Conservation (phyloP, 2,888 invertebrate genomes). For the Argyresthia albistria region DNA sequence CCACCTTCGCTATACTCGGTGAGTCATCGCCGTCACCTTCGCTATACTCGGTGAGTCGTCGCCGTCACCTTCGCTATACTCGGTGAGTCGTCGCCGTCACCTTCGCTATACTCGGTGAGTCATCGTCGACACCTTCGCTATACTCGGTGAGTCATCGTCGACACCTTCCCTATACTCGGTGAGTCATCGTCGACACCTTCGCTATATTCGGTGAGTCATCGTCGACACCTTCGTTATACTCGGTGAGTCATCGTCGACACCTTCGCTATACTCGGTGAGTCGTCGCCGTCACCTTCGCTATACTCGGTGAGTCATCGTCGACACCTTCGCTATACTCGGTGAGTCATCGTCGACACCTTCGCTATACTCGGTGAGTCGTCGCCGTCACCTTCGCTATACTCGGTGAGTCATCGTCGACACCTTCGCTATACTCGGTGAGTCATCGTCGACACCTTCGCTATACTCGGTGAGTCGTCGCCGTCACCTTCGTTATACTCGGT, state of each 20-base stretch:
- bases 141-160: background rate
- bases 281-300: too few species aligned
- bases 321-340: too few species aligned
- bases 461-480: too few species aligned
- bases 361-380: too few species aligned
- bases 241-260: background rate
- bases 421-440: too few species aligned
- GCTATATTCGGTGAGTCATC: background rate
- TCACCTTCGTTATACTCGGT: too few species aligned
- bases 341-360: too few species aligned
- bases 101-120: background rate
- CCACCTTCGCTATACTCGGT: slow-evolving; percentile 92
- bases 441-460: too few species aligned
- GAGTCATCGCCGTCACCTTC: background rate
- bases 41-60: background rate
- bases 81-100: background rate
- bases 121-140: background rate
- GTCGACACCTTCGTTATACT: background rate
- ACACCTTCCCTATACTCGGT: background rate
- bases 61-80: background rate
- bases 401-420: too few species aligned
- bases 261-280: background rate
- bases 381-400: too few species aligned
- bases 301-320: too few species aligned
- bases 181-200: background rate